Percentiles rank a stretch among this genome's conserved stretches.
Conservation (phyloP, 2,888 invertebrate genomes). For the Cephus nigrinus region DNA sequence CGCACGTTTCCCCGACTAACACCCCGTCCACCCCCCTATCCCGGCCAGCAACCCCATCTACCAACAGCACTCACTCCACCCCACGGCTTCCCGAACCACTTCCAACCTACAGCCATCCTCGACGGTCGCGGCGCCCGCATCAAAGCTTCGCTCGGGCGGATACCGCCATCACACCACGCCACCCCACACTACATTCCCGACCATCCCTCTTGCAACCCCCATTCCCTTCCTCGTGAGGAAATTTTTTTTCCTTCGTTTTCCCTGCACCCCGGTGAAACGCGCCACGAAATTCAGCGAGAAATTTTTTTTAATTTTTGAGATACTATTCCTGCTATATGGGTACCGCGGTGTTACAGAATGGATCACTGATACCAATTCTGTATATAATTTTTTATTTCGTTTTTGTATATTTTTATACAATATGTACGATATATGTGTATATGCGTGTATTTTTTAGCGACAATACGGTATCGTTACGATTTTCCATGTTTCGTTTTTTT, state of each 20-base stretch:
- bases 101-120: not conserved
- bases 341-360: too few species aligned
- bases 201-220: constrained; percentile 22
- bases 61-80: not conserved
- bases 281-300: too few species aligned
- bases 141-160: constrained; percentile 46
- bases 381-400: too few species aligned
- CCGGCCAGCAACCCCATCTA: not conserved
- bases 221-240: constrained; percentile 13
- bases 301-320: too few species aligned
- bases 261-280: constrained; percentile 9
- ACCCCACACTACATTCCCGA: constrained; percentile 3
- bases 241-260: constrained; percentile 21
- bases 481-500: not conserved
- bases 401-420: too few species aligned
- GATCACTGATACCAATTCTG: too few species aligned
- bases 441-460: too few species aligned
- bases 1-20: constrained; percentile 53
- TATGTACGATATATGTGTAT: too few species aligned
- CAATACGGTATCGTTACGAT: not conserved
- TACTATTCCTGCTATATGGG: too few species aligned
- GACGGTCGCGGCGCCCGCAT: constrained; percentile 38
- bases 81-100: constrained; percentile 5
- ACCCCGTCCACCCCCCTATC: constrained; percentile 26
- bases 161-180: constrained; percentile 18